Conservation (phyloP, 2,888 invertebrate species). For the Diloba caeruleocephala region DNA sequence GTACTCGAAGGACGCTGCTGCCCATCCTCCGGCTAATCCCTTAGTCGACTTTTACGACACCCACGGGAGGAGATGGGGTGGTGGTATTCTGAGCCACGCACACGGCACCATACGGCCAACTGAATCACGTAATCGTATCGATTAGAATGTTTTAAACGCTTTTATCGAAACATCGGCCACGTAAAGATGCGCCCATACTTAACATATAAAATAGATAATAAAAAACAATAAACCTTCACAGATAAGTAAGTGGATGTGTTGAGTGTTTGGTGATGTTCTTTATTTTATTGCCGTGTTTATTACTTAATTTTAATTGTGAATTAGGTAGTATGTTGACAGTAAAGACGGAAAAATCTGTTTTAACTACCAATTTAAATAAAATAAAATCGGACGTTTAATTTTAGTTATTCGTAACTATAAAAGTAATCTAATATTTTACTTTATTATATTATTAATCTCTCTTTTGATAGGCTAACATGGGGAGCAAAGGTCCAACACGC, state of each 20-base stretch:
- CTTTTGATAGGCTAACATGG: too few species aligned
- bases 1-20: too few species aligned
- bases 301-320: conserved; percentile 26
- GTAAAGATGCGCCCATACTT: conserved; percentile 18
- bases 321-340: neutral
- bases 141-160: conserved; percentile 8
- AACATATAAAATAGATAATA: neutral
- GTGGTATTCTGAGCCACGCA: too few species aligned
- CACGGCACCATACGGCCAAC: too few species aligned
- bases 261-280: conserved; percentile 16
- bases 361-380: neutral
- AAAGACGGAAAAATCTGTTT: neutral
- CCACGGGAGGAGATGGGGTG: too few species aligned
- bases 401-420: too few species aligned
- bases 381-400: neutral
- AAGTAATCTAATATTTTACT: too few species aligned
- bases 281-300: conserved; percentile 26
- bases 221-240: conserved; percentile 24
- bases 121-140: conserved; percentile 5
- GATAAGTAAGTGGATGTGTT: conserved; percentile 15
- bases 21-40: too few species aligned
- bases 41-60: too few species aligned
- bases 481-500: too few species aligned
- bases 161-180: conserved; percentile 23
- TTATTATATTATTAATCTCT: too few species aligned